Evolutionary conservation across 2,797 vertebrate species (phyloP).

Genomic region (Carapus acus): DNA sequence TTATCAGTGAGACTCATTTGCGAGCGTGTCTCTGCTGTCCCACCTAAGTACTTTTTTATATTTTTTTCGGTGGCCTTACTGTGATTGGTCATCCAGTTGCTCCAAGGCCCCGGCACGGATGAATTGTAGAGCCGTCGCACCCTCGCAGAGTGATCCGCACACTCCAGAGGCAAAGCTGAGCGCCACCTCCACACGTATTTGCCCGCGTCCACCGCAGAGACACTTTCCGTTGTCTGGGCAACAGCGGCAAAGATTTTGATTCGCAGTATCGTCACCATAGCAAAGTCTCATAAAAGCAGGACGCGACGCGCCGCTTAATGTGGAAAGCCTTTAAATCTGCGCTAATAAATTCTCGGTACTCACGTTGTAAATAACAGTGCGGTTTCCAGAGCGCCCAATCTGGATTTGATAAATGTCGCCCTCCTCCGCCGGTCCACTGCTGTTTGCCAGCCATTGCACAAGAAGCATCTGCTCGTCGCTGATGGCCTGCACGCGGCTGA

Average conservation of each 20-base stretch:
- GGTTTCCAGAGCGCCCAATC: constrained; percentile 42
- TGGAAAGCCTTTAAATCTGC: too few species aligned
- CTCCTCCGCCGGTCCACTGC: constrained; percentile 1
- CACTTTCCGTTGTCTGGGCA: constrained; percentile 48
- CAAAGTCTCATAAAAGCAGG: not conserved
- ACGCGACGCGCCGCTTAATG: too few species aligned
- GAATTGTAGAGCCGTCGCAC: constrained; percentile 45
- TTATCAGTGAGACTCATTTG: not conserved
- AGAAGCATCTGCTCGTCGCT: constrained; percentile 27
- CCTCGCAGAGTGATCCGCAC: constrained; percentile 62
- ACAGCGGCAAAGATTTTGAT: too few species aligned
- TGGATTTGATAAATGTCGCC: constrained; percentile 52
- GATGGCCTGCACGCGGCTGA: too few species aligned
- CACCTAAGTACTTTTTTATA: too few species aligned
- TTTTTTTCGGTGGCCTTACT: constrained; percentile 37
- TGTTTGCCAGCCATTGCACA: constrained; percentile 43
- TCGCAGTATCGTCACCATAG: not conserved
- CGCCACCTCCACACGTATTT: constrained; percentile 50
- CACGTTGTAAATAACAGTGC: constrained; percentile 45
- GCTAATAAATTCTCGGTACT: constrained; percentile 16
- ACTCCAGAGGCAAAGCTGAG: constrained; percentile 63
- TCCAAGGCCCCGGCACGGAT: constrained; percentile 51
- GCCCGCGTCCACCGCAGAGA: not conserved
- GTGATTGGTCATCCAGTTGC: constrained; percentile 48
- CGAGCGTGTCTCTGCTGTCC: not conserved